Conservation (phyloP, 1,140 invertebrate genomes). For the Rhagoletis pomonella region DNA sequence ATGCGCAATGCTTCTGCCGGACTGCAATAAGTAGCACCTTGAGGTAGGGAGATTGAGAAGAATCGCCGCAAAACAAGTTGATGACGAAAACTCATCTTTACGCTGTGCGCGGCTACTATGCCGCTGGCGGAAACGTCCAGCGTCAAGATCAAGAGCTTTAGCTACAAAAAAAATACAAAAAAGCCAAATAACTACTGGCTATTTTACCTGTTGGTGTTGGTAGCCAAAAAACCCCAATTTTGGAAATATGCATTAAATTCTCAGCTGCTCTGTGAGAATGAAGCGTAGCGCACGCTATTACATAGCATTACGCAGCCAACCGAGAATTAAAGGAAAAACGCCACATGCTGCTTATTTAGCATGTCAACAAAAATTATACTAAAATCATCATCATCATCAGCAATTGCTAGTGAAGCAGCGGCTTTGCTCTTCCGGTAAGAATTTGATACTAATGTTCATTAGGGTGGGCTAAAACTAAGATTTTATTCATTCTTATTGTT, state of each 20-base stretch:
- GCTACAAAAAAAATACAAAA: neutral
- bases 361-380: neutral
- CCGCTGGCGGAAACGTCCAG: slow-evolving; percentile 24
- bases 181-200: neutral
- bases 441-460: neutral
- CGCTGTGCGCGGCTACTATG: neutral
- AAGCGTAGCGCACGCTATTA: slow-evolving; percentile 4
- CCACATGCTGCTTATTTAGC: neutral
- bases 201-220: neutral
- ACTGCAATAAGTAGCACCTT: neutral
- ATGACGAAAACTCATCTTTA: neutral
- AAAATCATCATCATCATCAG: neutral
- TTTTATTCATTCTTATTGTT: no score
- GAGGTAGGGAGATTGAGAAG: neutral
- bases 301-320: neutral
- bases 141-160: slow-evolving; percentile 8
- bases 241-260: neutral
- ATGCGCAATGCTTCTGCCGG: slow-evolving; percentile 3
- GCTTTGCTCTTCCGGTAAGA: neutral
- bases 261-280: neutral
- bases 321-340: neutral
- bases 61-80: neutral
- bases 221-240: slow-evolving; percentile 20
- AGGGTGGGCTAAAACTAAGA: no score
- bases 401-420: neutral